A percentile compares a stretch with the other conserved stretches of the same genome.
Evolutionary conservation across 2,888 invertebrate genomes (phyloP).

Genomic region (Dicyrtomina minuta): DNA sequence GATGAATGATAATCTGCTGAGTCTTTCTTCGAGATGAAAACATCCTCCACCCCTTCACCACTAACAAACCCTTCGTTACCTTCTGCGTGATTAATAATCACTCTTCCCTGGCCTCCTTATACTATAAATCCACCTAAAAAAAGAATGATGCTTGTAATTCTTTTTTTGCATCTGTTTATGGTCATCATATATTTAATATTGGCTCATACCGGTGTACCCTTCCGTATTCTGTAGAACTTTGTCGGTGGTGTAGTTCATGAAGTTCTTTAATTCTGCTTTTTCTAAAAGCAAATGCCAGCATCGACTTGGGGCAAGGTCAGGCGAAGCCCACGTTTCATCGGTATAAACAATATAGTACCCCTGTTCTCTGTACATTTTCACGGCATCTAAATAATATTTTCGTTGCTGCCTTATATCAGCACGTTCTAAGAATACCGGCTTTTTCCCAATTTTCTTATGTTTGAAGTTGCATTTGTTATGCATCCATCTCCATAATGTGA

Average conservation of each 20-base stretch:
- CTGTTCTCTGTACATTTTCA: too few species aligned
- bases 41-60: not conserved
- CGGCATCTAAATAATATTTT: not conserved
- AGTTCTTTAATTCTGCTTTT: not conserved
- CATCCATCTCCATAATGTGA: not conserved
- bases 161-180: too few species aligned
- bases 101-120: not conserved
- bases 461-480: not conserved
- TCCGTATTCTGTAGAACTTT: not conserved
- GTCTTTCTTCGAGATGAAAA: not conserved
- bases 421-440: conserved; percentile 14
- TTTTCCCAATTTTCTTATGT: not conserved
- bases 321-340: too few species aligned
- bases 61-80: not conserved
- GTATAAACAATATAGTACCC: too few species aligned
- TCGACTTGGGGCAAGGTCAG: not conserved
- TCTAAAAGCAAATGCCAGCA: not conserved
- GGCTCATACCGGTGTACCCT: not conserved
- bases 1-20: not conserved
- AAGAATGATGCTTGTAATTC: too few species aligned
- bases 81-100: conserved; percentile 3
- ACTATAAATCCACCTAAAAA: conserved; percentile 3
- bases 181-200: too few species aligned
- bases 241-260: not conserved
- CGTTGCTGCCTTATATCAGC: not conserved